Evolutionary conservation across 2,888 invertebrate species (phyloP).

Genomic region (Caenorhabditis doughertyi): DNA sequence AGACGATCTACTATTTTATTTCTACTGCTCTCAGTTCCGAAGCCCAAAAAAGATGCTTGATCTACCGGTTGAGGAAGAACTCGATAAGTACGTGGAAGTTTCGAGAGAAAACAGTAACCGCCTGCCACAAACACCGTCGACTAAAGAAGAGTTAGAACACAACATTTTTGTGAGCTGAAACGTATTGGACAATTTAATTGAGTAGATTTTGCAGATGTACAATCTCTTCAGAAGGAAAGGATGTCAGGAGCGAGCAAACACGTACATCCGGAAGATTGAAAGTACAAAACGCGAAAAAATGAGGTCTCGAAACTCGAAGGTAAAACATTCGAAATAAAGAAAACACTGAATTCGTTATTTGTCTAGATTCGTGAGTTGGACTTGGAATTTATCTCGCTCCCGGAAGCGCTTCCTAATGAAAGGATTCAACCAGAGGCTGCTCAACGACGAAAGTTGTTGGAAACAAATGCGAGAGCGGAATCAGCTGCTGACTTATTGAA

Average conservation of each 20-base stretch:
- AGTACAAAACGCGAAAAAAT: conserved; percentile 35
- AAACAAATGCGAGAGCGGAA: conserved; percentile 11
- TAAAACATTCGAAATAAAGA: not conserved
- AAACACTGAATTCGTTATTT: not conserved
- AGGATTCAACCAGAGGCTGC: conserved; percentile 7
- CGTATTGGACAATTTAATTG: not conserved
- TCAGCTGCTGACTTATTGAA: conserved; percentile 1
- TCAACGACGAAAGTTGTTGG: not conserved
- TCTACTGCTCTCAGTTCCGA: not conserved
- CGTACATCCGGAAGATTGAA: conserved; percentile 35
- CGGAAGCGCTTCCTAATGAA: conserved; percentile 19
- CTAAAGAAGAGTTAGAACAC: not conserved
- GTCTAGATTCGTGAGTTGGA: conserved; percentile 32
- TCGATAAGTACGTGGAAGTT: conserved; percentile 10
- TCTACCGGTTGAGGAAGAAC: conserved; percentile 2
- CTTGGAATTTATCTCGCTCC: conserved; percentile 1
- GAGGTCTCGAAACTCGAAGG: conserved; percentile 17
- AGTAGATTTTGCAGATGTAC: conserved; percentile 37
- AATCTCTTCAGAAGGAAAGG: conserved; percentile 35
- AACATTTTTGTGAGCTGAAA: conserved; percentile 28
- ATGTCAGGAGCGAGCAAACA: conserved; percentile 2
- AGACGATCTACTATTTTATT: conserved; percentile 3
- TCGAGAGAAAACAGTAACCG: not conserved
- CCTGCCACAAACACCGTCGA: not conserved
- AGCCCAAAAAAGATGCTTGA: not conserved